Evolutionary conservation across 2,797 vertebrate genomes (phyloP).

Genomic region (Pantherophis vulpinus): DNA sequence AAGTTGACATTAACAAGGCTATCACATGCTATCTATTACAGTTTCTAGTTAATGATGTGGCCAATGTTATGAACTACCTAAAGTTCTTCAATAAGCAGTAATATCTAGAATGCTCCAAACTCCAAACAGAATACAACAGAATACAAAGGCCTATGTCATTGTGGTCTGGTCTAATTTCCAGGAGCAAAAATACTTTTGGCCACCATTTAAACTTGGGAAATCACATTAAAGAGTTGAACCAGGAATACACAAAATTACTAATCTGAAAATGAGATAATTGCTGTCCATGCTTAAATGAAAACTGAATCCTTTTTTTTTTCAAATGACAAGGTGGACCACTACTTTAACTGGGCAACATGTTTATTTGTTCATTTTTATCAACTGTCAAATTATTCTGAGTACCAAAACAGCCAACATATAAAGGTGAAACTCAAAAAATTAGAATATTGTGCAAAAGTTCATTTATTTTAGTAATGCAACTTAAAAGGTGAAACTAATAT

Average conservation of each 20-base stretch:
- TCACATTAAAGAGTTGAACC: background rate
- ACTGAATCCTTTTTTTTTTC: background rate
- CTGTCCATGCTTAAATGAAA: background rate
- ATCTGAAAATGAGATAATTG: background rate
- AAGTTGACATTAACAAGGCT: background rate
- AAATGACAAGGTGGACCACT: background rate
- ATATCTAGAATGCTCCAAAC: background rate
- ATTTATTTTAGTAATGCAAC: too few relatives aligned
- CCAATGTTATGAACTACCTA: background rate
- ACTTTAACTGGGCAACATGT: background rate
- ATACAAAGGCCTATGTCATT: background rate
- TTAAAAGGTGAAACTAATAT: too few relatives aligned
- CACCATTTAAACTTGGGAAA: background rate
- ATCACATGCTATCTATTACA: background rate
- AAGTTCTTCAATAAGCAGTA: background rate
- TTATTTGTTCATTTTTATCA: background rate
- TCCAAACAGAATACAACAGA: background rate
- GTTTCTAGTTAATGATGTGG: background rate
- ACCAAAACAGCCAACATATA: background rate
- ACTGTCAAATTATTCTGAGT: background rate
- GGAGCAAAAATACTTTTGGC: background rate
- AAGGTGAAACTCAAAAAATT: too few relatives aligned
- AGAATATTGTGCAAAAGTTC: too few relatives aligned
- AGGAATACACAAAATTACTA: background rate
- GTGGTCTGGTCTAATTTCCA: background rate